phyloP scores from a whole-genome alignment of 2,113 vertebrate species.

The Desmodus rotundus region DNA sequence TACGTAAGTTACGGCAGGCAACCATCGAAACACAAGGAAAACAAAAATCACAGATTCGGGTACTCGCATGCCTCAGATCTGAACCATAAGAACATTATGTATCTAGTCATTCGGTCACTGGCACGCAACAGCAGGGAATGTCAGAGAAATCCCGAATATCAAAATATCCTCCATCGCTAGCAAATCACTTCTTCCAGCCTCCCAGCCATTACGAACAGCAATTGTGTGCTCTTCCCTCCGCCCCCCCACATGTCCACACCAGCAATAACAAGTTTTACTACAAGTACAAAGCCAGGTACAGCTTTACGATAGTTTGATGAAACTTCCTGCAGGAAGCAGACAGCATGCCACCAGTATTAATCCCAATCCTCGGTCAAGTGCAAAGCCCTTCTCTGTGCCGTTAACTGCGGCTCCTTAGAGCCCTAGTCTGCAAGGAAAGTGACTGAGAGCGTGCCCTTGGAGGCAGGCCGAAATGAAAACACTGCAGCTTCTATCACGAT shows the following conservation, averaged over 20 bases:
- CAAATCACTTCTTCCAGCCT: no score
- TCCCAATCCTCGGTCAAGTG: neutral
- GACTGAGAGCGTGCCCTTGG: accelerated
- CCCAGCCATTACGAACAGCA: neutral
- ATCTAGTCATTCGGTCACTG: accelerated
- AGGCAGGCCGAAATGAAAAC: neutral
- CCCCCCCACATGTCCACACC: neutral
- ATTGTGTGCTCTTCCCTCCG: neutral
- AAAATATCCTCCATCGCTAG: neutral
- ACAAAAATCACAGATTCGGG: no score
- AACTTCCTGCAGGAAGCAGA: neutral
- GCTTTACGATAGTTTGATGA: neutral
- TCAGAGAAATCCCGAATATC: neutral
- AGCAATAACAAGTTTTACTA: accelerated
- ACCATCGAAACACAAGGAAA: neutral
- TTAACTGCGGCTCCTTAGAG: neutral
- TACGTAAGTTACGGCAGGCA: neutral
- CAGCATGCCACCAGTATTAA: neutral
- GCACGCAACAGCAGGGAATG: accelerated
- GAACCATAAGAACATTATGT: neutral
- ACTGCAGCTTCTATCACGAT: neutral
- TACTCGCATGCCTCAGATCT: neutral
- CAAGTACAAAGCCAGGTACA: neutral
- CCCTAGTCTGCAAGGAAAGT: neutral
- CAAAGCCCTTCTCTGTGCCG: neutral